Evolutionary conservation across 2,888 invertebrate genomes (phyloP), one percentile per base, ranked within the genome.

Genomic region (Rhaphigaster nebulosa): DNA sequence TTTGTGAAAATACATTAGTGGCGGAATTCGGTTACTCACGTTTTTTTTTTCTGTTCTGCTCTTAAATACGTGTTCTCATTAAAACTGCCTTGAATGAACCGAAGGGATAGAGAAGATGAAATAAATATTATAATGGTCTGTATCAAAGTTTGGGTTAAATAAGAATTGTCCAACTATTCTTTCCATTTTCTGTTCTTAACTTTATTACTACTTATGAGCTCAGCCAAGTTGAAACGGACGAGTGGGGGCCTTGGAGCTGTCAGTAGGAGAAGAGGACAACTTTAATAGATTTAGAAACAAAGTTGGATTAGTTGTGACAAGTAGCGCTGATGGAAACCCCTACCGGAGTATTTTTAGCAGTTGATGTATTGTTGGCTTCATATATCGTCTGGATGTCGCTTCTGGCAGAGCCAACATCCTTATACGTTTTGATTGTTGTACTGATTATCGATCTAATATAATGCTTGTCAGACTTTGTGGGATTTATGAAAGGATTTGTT

Each of bases 291-390:
- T 76, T 76, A 76, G 34, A 6, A 76, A 76, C 29, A 76, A 38
- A 76, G 70, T 76, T 76, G 38, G 70, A 76, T 76, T 76, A 76
- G 70, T 76, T 76, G 70, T 76, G 70, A 38, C 70, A 38, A 20
- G 38, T 20, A 38, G 20, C 6, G 0, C 34, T 38, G 70, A 34
- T 38, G 34, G 70, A 38, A 38, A 65, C 29, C 65, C 60, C 15
- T 34, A 65, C 29, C 5, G 20, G 20, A 18, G 18, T 76, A 76
- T 76, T 76, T 38, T 76, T 38, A 76, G 70, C 34, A 38, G 13
- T 34, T 65, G 65, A 65, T 76, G 70, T 76, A 76, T 76, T 76
- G 38, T 76, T 20, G 34, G 34, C 8, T 29, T 76, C 34, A 18
- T 38, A 34, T 29, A 29, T 65, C 15, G 29, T 38, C 70, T 38